phyloP scores from a whole-genome alignment of 2,113 vertebrate genomes.

The Salvelinus namaycush region DNA sequence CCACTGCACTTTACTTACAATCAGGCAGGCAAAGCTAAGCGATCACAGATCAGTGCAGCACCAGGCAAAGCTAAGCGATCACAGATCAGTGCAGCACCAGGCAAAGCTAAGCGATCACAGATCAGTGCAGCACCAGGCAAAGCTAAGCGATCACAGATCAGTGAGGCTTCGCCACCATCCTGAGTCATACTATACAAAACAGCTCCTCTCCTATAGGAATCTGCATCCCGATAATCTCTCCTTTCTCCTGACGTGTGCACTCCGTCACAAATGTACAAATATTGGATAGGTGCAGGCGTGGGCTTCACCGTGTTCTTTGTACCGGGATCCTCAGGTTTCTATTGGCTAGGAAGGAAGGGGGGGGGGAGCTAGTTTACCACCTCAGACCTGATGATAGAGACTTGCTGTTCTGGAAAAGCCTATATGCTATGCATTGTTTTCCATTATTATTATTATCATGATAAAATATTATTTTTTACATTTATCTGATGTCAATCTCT shows the following conservation, averaged over 20 bases:
- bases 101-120: constrained; percentile 43
- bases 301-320: no score
- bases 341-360: constrained; percentile 1
- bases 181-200: constrained; percentile 25
- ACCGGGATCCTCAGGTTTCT: no score
- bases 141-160: constrained; percentile 29
- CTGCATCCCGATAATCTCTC: not conserved
- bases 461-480: constrained; percentile 40
- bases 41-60: constrained; percentile 27
- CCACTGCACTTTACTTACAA: no score
- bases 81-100: no score
- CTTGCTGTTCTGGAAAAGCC: constrained; percentile 58
- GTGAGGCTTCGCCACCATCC: not conserved
- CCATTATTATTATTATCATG: constrained; percentile 54
- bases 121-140: constrained; percentile 57
- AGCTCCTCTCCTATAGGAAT: constrained; percentile 3
- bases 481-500: constrained; percentile 56
- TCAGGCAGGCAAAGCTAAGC: constrained; percentile 33
- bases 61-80: constrained; percentile 32
- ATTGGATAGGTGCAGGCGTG: no score
- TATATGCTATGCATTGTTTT: constrained; percentile 65
- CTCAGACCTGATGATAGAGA: constrained; percentile 44
- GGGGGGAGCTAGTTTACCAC: constrained; percentile 9
- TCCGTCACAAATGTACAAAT: not conserved
- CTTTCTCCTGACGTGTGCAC: no score